These are phyloP conservation scores for Sigmodon hispidus DNA, from an alignment of 2,113 vertebrate genomes.

Conservation along the genomic window DNA sequence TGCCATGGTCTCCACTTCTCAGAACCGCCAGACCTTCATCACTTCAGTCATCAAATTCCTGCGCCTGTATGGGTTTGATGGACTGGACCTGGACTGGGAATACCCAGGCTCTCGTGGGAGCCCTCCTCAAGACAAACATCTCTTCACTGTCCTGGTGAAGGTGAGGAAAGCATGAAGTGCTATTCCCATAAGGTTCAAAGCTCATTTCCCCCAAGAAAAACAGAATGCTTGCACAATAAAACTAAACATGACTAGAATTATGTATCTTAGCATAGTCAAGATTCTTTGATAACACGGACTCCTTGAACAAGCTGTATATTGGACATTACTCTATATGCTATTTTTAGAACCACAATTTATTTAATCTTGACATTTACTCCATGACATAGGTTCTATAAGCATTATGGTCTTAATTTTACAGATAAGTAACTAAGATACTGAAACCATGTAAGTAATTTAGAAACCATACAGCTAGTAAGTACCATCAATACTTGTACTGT, in stretches of 20 bases:
- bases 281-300: neutral
- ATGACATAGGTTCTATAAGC: neutral
- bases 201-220: neutral
- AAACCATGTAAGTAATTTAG: neutral
- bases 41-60: slow-evolving; percentile 88
- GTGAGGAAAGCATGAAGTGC: slow-evolving; percentile 68
- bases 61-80: slow-evolving; percentile 89
- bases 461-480: neutral
- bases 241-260: neutral
- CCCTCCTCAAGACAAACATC: slow-evolving; percentile 85
- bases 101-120: slow-evolving; percentile 91
- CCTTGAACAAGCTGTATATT: neutral
- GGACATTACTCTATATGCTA: neutral
- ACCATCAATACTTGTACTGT: neutral
- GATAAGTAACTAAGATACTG: neutral
- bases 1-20: slow-evolving; percentile 86
- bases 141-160: slow-evolving; percentile 88
- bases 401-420: neutral
- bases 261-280: neutral
- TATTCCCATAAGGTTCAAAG: neutral
- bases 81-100: slow-evolving; percentile 93
- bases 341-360: neutral
- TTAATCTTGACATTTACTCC: neutral
- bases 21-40: slow-evolving; percentile 87
- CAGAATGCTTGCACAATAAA: neutral